Base-by-base conservation (phyloP, 92 coral and sea anemone genomes). In the Parazoanthus atlanticus region DNA sequence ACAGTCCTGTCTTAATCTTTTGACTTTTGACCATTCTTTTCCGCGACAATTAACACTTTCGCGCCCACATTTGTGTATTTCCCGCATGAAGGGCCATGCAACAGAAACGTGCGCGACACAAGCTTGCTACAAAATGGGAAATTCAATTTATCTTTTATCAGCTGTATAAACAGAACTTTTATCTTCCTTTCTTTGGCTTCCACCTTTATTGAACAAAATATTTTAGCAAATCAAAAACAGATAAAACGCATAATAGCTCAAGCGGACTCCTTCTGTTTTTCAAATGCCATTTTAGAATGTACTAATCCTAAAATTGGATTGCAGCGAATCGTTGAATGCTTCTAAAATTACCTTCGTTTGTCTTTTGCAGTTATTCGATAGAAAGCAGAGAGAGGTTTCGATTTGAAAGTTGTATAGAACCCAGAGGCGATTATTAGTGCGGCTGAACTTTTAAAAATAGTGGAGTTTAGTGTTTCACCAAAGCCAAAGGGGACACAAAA, bases 1-100 rank as follows among this genome's bases (percentile, higher is more conserved):
- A 72, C 78, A 34, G 77, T 58, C 26, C 87, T 70, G 46, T 71
- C 43, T 84, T 34, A 43, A 84, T 69, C 66, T 47, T 46, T 33
- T 56, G 43, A 80, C 84, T 80, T 80, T 12, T 70, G 43, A 69
- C 78, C 75, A 34, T 6, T 31, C 30, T 66, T 84, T 84, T 46
- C 87, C 67, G 87, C 66, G 8, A 43, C 87, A 43, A 84, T 84
- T 84, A 84, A 84, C 87, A 84, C 87, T n/a, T 84, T 84, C 87
- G 87, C 79, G 87, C 87, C 87, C 87, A 71, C 78, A 56, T 56
- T 69, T 69, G 29, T n/a, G 19, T 30, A 8, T 26, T 67, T 83
- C 40, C 78, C 54, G 12, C 36, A 21, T 40, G 78, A 66, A 6
- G 54, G 78, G 12, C 49, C 49, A 46, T n/a, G 9, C 78, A 67